A percentile compares a stretch with the other conserved stretches of the same genome.
Conservation (phyloP, 2,797 vertebrate species). For the Eidolon dupreanum region DNA sequence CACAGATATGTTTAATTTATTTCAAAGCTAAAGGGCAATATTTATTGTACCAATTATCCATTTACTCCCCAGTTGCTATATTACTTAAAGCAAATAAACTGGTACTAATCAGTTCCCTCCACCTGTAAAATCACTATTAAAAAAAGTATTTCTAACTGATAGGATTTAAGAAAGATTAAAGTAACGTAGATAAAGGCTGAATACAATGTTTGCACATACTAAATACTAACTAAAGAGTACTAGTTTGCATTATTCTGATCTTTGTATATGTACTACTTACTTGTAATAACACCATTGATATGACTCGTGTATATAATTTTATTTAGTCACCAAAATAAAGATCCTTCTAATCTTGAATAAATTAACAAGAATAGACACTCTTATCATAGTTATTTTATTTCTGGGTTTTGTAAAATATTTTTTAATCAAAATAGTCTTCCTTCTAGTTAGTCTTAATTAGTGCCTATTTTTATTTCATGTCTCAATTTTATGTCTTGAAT, state of each 20-base stretch:
- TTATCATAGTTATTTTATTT: constrained; percentile 14
- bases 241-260: not conserved
- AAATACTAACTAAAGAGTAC: not conserved
- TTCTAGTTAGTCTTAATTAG: not conserved
- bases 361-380: not conserved
- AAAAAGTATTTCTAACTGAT: not conserved
- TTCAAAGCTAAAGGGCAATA: not conserved
- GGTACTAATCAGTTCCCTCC: not conserved
- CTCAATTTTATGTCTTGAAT: not conserved
- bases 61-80: not conserved
- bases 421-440: not conserved
- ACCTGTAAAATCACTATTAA: not conserved
- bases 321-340: constrained; percentile 26
- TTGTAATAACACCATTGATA: not conserved
- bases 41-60: not conserved
- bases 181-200: not conserved
- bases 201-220: not conserved
- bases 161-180: constrained; percentile 19
- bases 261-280: not conserved
- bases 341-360: not conserved
- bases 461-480: not conserved
- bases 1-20: not conserved
- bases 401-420: not conserved
- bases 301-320: not conserved
- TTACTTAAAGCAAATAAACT: not conserved